These are phyloP conservation scores for Melanostoma scalare DNA, from an alignment of 2,888 invertebrate genomes.

Conservation along the genomic window DNA sequence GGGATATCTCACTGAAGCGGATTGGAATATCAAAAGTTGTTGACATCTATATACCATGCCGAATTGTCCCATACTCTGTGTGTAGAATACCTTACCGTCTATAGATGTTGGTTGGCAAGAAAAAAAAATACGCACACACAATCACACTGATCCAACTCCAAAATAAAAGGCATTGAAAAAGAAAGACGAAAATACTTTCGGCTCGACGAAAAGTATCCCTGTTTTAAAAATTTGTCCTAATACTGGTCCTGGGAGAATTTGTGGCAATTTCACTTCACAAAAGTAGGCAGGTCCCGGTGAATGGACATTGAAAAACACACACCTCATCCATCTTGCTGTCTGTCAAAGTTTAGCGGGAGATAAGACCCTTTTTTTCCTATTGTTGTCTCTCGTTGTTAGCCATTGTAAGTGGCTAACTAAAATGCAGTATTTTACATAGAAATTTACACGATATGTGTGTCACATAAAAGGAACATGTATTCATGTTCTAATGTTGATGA, in stretches of 20 bases:
- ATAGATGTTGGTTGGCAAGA: slow-evolving; percentile 24
- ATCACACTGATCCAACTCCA: slow-evolving; percentile 16
- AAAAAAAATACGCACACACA: slow-evolving; percentile 3
- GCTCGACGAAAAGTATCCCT: slow-evolving; percentile 53
- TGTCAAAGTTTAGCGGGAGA: slow-evolving; percentile 71
- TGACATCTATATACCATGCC: slow-evolving; percentile 69
- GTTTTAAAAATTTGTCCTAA: slow-evolving; percentile 58
- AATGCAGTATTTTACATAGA: slow-evolving; percentile 59
- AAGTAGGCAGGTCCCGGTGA: slow-evolving; percentile 71
- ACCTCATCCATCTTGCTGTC: slow-evolving; percentile 72
- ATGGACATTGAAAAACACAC: slow-evolving; percentile 59
- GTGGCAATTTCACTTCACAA: slow-evolving; percentile 59
- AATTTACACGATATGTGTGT: slow-evolving; percentile 61
- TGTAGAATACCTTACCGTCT: slow-evolving; percentile 14
- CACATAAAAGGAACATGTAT: slow-evolving; percentile 39
- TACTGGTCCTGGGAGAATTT: slow-evolving; percentile 67
- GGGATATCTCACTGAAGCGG: slow-evolving; percentile 64
- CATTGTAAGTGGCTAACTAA: slow-evolving; percentile 67
- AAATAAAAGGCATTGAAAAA: slow-evolving; percentile 32
- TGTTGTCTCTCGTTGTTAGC: slow-evolving; percentile 36
- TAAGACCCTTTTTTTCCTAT: slow-evolving; percentile 64
- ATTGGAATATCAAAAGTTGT: slow-evolving; percentile 73
- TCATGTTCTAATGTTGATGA: slow-evolving; percentile 35
- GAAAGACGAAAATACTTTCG: slow-evolving; percentile 25
- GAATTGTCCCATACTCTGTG: slow-evolving; percentile 52